A percentile compares a stretch with the other conserved stretches of the same genome.
phyloP scores from a whole-genome alignment of 2,113 vertebrate genomes.

The Phyllostomus discolor region DNA sequence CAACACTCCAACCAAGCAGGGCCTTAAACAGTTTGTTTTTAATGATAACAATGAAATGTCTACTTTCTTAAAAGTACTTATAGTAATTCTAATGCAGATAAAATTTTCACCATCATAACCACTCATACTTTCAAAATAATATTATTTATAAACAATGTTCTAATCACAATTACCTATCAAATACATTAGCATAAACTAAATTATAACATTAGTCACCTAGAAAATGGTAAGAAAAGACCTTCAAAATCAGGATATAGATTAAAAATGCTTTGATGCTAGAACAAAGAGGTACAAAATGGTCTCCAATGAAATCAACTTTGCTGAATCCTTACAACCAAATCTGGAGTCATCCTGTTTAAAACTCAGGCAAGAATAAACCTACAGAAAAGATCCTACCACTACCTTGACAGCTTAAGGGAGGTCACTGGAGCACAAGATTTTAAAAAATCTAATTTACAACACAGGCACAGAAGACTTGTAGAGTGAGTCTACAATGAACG shows the following conservation, averaged over 20 bases:
- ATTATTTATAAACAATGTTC: background rate
- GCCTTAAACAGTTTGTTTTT: background rate
- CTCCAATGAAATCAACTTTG: background rate
- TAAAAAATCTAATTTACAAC: background rate
- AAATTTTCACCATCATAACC: background rate
- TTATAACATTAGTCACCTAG: background rate
- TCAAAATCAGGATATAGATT: background rate
- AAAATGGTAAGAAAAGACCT: background rate
- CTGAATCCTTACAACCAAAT: background rate
- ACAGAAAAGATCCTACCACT: background rate
- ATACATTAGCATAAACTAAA: background rate
- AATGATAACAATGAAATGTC: conserved; percentile 28
- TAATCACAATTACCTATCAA: conserved; percentile 25
- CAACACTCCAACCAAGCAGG: no score
- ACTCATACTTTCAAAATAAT: conserved; percentile 32
- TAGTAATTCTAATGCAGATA: background rate
- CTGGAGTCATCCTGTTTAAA: background rate
- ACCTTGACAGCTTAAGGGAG: background rate
- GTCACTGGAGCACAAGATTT: background rate
- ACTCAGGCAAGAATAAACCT: background rate
- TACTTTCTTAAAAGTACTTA: background rate
- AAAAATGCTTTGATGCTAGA: background rate
- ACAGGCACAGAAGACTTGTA: background rate
- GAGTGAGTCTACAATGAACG: background rate
- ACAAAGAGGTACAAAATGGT: background rate